Base-by-base conservation (phyloP, 2,797 vertebrate species). In the Coregonus sp. region DNA sequence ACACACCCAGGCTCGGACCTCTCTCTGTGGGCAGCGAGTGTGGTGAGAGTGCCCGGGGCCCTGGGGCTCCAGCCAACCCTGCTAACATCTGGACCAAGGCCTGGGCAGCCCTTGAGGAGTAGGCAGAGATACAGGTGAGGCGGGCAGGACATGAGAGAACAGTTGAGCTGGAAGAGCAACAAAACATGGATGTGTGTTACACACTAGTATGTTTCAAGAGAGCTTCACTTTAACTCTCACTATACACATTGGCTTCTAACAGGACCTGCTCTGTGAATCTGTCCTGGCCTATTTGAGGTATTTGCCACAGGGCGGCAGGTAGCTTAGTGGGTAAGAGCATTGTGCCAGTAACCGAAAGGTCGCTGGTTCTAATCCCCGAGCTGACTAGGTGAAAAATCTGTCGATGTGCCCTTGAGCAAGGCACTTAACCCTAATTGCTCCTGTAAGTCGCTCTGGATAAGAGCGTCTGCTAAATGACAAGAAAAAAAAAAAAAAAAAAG, bases 131-230 rank as follows among this genome's bases (percentile, higher is more conserved):
- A 78, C 71, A 81, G 83, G 80, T 85, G 71, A 82, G 81, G 9
- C 81, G 80, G 83, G 86, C 87, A 89, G 73, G 75, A 81, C 85
- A 90, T 88, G 78, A 91, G 83, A 90, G 89, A 75, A 82, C 12
- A 18, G 59, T 25, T 65, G 12, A 75, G 83, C 81, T 86, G 83
- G 81, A 88, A 82, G 76, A 70, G 67, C 51, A 72, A 78, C 69
- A 67, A 54, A 9, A 72, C 79, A 79, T 86, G 50, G 86, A 84
- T 86, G 74, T 25, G 29, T 59, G 50, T 76, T 87, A 72, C 67
- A 35, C 52, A 77, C 80, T 75, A 67, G 79, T 70, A 77, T 74
- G 83, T 87, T 89, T 87, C 86, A 90, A 87, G 81, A 77, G 76
- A 78, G 76, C 78, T 74, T 82, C 25, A 25, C 25, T 82, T 74